Conservation (phyloP, 53 echinoderm and acorn worm genomes). For the Temnopleurus reevesii region DNA sequence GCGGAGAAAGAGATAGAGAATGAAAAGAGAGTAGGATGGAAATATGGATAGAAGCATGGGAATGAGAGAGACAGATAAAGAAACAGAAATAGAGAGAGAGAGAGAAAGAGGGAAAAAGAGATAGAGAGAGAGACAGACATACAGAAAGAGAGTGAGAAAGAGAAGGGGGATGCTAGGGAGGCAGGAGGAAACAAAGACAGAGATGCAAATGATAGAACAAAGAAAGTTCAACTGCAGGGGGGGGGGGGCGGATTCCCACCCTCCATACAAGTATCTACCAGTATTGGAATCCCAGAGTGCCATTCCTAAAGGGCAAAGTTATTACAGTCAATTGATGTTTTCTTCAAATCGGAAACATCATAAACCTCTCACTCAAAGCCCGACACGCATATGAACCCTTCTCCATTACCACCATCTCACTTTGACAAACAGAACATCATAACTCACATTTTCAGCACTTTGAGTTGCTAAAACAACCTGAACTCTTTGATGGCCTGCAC, state of each 20-base stretch:
- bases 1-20: neutral
- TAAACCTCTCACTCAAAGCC: neutral
- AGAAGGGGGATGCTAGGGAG: neutral
- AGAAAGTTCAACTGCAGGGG: neutral
- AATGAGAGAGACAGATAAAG: neutral
- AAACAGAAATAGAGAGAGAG: neutral
- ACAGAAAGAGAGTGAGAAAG: neutral
- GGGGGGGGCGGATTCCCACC: neutral
- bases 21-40: neutral
- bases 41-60: neutral
- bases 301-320: conserved; percentile 25
- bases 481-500: neutral
- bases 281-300: conserved; percentile 19
- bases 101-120: neutral
- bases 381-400: neutral
- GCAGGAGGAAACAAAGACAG: neutral
- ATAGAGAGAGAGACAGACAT: neutral
- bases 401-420: neutral
- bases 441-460: neutral
- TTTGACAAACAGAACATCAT: no score
- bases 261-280: neutral
- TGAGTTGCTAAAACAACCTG: neutral
- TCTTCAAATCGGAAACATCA: neutral
- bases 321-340: neutral
- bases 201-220: neutral